Conservation (phyloP, 2,888 invertebrate genomes). For the Stratiomys singularior region DNA sequence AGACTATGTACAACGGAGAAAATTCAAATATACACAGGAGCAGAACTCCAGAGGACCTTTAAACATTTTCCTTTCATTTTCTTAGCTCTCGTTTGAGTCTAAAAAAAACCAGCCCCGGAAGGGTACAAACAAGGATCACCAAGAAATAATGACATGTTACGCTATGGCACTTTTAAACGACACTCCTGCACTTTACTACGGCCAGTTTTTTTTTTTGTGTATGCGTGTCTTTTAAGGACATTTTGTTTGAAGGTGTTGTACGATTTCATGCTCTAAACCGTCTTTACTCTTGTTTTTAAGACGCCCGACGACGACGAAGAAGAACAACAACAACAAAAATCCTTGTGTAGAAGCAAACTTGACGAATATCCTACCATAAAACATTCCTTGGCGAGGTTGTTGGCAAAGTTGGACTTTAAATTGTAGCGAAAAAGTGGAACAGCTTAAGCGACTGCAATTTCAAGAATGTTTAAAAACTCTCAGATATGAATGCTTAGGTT, state of each 20-base stretch:
- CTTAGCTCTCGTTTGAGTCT: too few species aligned
- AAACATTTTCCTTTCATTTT: too few species aligned
- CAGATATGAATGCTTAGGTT: neutral
- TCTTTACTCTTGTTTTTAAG: neutral
- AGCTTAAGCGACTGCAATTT: neutral
- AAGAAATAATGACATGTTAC: neutral
- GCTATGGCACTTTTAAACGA: neutral
- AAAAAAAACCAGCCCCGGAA: neutral
- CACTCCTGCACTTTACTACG: neutral
- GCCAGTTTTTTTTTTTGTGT: neutral
- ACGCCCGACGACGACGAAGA: too few species aligned
- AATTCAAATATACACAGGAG: too few species aligned
- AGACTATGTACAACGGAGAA: too few species aligned
- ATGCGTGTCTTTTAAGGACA: neutral
- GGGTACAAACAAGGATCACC: slow-evolving; percentile 4
- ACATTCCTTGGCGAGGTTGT: neutral
- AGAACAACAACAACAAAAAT: neutral
- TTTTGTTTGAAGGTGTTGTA: neutral
- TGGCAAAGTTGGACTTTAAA: slow-evolving; percentile 2
- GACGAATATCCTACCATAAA: neutral
- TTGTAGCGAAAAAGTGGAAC: neutral
- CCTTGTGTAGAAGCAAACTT: too few species aligned
- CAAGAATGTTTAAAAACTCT: neutral
- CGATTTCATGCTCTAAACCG: neutral
- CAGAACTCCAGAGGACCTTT: too few species aligned